These are phyloP conservation scores for Bos javanicus DNA, from an alignment of 2,113 vertebrate species.

Conservation along the genomic window DNA sequence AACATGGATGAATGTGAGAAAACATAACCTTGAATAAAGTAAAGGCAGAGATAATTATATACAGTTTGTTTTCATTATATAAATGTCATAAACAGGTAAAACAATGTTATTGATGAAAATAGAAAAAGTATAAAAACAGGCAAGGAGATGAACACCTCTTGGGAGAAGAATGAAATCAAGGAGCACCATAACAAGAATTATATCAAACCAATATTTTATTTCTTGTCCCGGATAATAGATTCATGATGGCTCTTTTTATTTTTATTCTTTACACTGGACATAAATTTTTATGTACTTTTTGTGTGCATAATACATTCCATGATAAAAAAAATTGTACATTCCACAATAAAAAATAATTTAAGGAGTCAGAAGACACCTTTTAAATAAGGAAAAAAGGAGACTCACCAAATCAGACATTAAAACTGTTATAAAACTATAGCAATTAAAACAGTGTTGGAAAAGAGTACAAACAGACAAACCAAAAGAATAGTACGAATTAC, in stretches of 20 bases:
- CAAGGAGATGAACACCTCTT: neutral
- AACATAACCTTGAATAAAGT: neutral
- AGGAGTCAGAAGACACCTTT: neutral
- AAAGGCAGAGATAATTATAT: neutral
- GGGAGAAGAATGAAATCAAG: neutral
- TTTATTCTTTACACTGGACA: neutral
- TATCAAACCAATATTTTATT: neutral
- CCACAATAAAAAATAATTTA: neutral
- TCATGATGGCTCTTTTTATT: neutral
- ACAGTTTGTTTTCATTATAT: neutral
- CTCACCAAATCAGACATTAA: neutral
- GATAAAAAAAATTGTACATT: neutral
- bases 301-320: neutral
- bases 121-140: neutral
- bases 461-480: neutral
- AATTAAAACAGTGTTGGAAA: neutral
- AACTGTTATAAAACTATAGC: neutral
- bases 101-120: neutral
- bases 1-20: neutral
- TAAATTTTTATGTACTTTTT: neutral
- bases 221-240: neutral
- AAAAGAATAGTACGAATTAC: neutral
- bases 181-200: neutral
- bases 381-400: neutral
- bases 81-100: neutral